Base-by-base conservation (phyloP, 2,797 vertebrate genomes). In the Muraenolepis orangiensis region DNA sequence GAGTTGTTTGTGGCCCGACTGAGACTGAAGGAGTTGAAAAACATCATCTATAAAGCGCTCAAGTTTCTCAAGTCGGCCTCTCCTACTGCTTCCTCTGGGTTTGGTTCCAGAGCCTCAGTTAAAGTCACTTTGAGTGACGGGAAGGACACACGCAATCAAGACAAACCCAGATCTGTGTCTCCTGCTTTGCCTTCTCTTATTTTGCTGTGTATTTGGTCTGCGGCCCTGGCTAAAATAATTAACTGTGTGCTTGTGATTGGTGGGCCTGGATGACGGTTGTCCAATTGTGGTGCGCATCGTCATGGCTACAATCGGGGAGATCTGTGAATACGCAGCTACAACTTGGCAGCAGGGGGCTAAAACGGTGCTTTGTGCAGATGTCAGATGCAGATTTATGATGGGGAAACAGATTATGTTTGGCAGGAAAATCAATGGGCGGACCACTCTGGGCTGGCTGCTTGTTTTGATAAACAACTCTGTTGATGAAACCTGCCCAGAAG, bases 211-310 rank as follows among this genome's bases (percentile, higher is more conserved):
- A 29, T 84, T 83, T 85, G n/a, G 85, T 93, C 92, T 94, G 91
- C 92, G 90, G 93, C 92, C 26, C 94, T 93, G 89, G 90, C 90
- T 92, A 93, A 95, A 95, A 95, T 96, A 96, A 97, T 97, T 93
- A 95, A 94, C 94, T 92, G 91, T 85, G 88, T 89, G 90, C 89
- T 86, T 94, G 93, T 95, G n/a, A n/a, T 95, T 95, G 92, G 95
- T 96, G 95, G 93, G 51, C 51, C n/a, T 93, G 96, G 93, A 96
- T 96, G 95, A 95, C 94, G 93, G 92, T 95, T 94, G 94, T 96
- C 94, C 97, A 96, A 97, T 96, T 96, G 96, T 96, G 93, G 94
- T 90, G 94, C 93, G 91, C 84, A 95, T 98, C 95, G 95, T 94
- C 96, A 97, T 96, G 95, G 95, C 90, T 89, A 98, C 95, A 96